Percentiles rank a stretch among this genome's conserved stretches.
phyloP scores from a whole-genome alignment of 2,888 invertebrate genomes.

The Sinopyrophorus schimmeli region DNA sequence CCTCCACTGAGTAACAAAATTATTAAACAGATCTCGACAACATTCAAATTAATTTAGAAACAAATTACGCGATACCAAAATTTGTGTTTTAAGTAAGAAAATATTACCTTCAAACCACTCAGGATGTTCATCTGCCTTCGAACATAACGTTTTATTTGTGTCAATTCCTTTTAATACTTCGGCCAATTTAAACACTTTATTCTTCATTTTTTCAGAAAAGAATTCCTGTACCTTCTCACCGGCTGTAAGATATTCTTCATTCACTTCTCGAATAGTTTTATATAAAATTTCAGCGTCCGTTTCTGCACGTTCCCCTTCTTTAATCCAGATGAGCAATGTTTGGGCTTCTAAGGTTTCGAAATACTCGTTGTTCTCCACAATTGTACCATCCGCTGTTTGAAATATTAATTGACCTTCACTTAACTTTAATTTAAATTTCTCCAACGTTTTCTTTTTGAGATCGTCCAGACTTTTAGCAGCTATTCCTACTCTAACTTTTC shows the following conservation, averaged over 20 bases:
- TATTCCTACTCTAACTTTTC: conserved; percentile 70
- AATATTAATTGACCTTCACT: conserved; percentile 45
- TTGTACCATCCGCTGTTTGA: conserved; percentile 66
- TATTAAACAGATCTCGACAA: too few species aligned
- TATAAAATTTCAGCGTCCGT: conserved; percentile 72
- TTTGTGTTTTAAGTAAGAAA: conserved; percentile 7
- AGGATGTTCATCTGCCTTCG: conserved; percentile 68
- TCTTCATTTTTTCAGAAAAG: conserved; percentile 68
- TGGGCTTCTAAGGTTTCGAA: conserved; percentile 74
- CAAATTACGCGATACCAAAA: not conserved
- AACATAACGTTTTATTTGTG: conserved; percentile 61
- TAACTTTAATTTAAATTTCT: conserved; percentile 57
- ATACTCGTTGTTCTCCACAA: conserved; percentile 76
- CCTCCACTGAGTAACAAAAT: too few species aligned
- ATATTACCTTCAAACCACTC: conserved; percentile 77
- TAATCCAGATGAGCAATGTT: conserved; percentile 67
- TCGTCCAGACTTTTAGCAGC: conserved; percentile 69
- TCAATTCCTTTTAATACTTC: conserved; percentile 56
- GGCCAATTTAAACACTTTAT: conserved; percentile 58
- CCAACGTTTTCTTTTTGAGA: conserved; percentile 68
- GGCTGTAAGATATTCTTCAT: conserved; percentile 69
- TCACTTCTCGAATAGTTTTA: conserved; percentile 68
- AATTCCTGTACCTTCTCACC: conserved; percentile 75
- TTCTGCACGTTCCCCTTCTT: conserved; percentile 50
- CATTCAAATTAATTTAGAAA: too few species aligned